Evolutionary conservation across 2,888 invertebrate genomes (phyloP), one percentile per base, ranked within the genome.

Genomic region (Athalia rosae): DNA sequence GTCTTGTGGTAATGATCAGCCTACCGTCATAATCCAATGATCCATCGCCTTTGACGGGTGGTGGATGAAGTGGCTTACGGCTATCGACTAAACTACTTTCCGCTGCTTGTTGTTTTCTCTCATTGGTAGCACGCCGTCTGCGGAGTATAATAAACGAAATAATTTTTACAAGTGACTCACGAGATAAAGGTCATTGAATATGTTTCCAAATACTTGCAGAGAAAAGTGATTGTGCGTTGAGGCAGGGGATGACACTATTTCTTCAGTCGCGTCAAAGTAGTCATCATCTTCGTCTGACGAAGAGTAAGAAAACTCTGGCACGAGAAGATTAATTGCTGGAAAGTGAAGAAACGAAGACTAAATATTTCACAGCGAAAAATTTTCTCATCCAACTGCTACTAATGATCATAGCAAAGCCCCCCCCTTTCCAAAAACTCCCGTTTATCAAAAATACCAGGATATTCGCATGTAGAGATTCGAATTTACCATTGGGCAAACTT

Each of bases 271-370:
- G 91, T 99, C 99, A 89, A 94, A 99, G 91, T 96, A 97, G 90
- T 97, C 97, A 78, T 99, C 98, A 88, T 97, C 97, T 78, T 96
- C 96, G 89, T 99, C 99, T 48, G 98, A 98, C 86, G 98, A 98
- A n/a, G 98, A 99, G 90, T 98, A 99, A 0, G 98, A 98, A 79
- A 95, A 97, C 87, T 96, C 97, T 63, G 98, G 98, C 43, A 97
- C 96, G 78, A 94, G 92, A 79, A 94, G 92, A 78, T 93, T 93
- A 91, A 93, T 93, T 79, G 92, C 91, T 84, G 91, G 61, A 74
- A 74, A 41, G n/a, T 48, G 59, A 74, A 50, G 45, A 53, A 67
- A 50, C 6, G 13, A 7, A 64, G 3, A 47, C 11, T 48, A 11
- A 4, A 73, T 45, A 50, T 45, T 63, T 15, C 45, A 58, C 4